A percentile compares a stretch with the other conserved stretches of the same genome.
phyloP scores from a whole-genome alignment of 2,888 invertebrate genomes.

The Hypomecis punctinalis region DNA sequence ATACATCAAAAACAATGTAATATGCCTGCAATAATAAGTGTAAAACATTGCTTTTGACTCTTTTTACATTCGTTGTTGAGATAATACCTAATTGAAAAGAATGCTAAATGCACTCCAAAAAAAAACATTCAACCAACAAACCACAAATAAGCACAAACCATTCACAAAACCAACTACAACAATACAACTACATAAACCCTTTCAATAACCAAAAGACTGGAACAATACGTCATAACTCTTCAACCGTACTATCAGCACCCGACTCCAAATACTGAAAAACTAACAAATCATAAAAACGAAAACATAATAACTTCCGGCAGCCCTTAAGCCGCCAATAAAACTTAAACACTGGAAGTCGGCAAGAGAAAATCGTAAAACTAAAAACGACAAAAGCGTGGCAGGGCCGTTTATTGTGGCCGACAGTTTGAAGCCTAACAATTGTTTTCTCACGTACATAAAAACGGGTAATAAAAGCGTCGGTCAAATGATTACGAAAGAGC shows the following conservation, averaged over 20 bases:
- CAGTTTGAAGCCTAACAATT: conserved; percentile 71
- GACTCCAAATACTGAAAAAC: conserved; percentile 36
- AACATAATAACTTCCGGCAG: conserved; percentile 41
- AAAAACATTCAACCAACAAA: not conserved
- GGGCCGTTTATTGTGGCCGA: conserved; percentile 42
- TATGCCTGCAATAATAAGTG: too few species aligned
- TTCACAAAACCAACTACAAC: conserved; percentile 5
- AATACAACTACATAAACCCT: too few species aligned
- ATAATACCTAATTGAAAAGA: not conserved
- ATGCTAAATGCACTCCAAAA: not conserved
- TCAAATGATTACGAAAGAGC: conserved; percentile 53
- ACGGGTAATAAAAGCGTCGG: conserved; percentile 61
- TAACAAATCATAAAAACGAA: conserved; percentile 30
- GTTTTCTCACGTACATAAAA: conserved; percentile 76
- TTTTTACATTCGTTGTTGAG: too few species aligned
- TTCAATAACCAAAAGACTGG: conserved; percentile 6
- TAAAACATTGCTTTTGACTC: too few species aligned
- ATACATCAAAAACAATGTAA: too few species aligned
- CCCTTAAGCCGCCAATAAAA: conserved; percentile 60
- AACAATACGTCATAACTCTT: conserved; percentile 21
- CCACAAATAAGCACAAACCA: not conserved
- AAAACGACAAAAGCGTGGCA: conserved; percentile 52
- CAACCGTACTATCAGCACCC: conserved; percentile 14
- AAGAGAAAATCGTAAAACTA: conserved; percentile 36
- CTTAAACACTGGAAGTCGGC: conserved; percentile 55